Conservation (phyloP, 37 sponge, comb jelly and placozoan genomes). For the Halisarca cf. caerulea region DNA sequence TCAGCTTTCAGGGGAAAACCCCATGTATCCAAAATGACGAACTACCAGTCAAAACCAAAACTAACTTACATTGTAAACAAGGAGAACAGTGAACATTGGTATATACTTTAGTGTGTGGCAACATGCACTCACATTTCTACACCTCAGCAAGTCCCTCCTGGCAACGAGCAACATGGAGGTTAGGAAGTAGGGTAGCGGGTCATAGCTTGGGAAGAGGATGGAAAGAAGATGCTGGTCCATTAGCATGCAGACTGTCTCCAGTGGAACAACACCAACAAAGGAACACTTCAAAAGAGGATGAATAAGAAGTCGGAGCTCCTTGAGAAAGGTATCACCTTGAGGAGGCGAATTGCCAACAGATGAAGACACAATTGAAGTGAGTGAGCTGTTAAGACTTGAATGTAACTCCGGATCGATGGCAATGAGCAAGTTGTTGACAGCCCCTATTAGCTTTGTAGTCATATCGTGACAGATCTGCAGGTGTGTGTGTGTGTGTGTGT, state of each 20-base stretch:
- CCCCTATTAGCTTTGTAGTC: background rate
- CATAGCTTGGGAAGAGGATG: background rate
- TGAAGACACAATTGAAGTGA: background rate
- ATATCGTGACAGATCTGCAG: background rate
- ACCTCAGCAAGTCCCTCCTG: conserved; percentile 17
- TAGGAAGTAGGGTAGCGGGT: conserved; percentile 19
- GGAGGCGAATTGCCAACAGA: background rate
- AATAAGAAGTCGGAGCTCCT: conserved; percentile 89
- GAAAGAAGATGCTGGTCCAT: conserved; percentile 18
- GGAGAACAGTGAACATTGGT: too few relatives aligned
- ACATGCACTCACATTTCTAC: conserved; percentile 11
- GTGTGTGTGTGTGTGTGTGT: too few relatives aligned
- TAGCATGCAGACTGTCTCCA: background rate
- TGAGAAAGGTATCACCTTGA: background rate
- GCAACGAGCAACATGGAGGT: background rate
- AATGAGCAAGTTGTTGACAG: conserved; percentile 2
- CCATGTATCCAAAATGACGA: too few relatives aligned
- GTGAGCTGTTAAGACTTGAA: background rate
- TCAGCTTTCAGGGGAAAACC: too few relatives aligned
- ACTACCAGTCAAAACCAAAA: too few relatives aligned
- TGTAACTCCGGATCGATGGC: conserved; percentile 2
- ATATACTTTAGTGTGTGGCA: too few relatives aligned
- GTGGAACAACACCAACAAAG: background rate
- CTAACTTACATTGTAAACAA: too few relatives aligned
- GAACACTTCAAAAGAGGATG: conserved; percentile 57